Conservation (phyloP, 2,113 vertebrate species). For the Corythaeola cristata region DNA sequence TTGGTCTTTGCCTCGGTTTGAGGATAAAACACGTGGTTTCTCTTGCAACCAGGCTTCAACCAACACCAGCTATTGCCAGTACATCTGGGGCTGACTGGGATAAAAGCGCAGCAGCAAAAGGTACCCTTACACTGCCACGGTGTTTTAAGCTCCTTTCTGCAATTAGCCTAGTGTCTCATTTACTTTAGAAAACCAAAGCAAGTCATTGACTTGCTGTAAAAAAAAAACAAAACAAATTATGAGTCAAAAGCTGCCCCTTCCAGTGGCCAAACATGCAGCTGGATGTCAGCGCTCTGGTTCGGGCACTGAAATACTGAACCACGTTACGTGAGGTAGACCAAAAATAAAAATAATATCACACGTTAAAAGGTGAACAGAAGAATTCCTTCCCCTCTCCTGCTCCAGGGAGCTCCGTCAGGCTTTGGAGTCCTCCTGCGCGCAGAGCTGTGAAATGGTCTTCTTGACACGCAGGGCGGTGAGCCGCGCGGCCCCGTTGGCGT, state of each 20-base stretch:
- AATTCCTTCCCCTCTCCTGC: background rate
- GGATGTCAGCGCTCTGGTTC: background rate
- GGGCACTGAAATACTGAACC: slow-evolving; percentile 31
- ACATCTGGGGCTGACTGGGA: background rate
- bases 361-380: background rate
- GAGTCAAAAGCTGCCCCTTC: background rate
- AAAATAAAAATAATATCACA: background rate
- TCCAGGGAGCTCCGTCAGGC: background rate
- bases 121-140: background rate
- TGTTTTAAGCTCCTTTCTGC: background rate
- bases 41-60: background rate
- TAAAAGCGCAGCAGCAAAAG: background rate
- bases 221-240: background rate
- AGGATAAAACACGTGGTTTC: background rate
- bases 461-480: slow-evolving; percentile 94
- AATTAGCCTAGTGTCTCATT: background rate
- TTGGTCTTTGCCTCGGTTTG: background rate
- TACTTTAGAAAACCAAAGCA: background rate
- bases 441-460: slow-evolving; percentile 92
- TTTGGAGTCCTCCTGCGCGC: slow-evolving; percentile 79
- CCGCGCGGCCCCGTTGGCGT: slow-evolving; percentile 86
- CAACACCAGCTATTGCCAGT: background rate
- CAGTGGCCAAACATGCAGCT: background rate
- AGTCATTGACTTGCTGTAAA: background rate
- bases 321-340: slow-evolving; percentile 74